phyloP scores from a whole-genome alignment of 37 sponge, comb jelly and placozoan species.

The Cliona cf. orientalis region DNA sequence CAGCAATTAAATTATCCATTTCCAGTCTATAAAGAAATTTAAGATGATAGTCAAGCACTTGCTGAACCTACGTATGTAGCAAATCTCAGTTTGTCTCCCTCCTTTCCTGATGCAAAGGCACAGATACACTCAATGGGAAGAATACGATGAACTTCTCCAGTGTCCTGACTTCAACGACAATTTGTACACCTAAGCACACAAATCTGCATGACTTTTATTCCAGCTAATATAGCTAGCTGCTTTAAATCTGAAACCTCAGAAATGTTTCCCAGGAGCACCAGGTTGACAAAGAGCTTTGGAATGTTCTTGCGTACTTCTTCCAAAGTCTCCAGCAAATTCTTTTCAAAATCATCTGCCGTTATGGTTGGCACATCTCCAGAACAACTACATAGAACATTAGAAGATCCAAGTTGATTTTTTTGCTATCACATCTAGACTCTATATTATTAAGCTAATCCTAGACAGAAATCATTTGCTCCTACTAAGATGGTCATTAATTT shows the following conservation, averaged over 20 bases:
- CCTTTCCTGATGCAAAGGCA: slow-evolving; percentile 64
- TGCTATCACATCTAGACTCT: too few species aligned
- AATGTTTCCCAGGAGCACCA: slow-evolving; percentile 72
- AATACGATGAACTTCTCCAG: slow-evolving; percentile 65
- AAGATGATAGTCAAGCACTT: too few species aligned
- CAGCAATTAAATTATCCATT: slow-evolving; percentile 42
- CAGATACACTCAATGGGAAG: slow-evolving; percentile 83
- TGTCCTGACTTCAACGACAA: slow-evolving; percentile 61
- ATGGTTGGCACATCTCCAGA: slow-evolving; percentile 61
- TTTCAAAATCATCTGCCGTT: slow-evolving; percentile 69
- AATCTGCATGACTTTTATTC: too few species aligned
- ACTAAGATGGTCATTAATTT: too few species aligned
- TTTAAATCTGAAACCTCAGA: slow-evolving; percentile 63
- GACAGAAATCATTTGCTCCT: too few species aligned
- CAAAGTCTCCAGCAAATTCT: slow-evolving; percentile 48
- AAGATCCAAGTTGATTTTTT: too few species aligned
- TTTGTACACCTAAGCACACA: slow-evolving; percentile 74
- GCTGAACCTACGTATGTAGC: not conserved
- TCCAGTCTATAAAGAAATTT: slow-evolving; percentile 33
- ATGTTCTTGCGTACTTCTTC: slow-evolving; percentile 60
- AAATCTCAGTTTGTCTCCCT: slow-evolving; percentile 48
- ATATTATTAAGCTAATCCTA: too few species aligned
- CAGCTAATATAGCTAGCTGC: not conserved
- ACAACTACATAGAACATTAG: too few species aligned
- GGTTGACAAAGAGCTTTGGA: slow-evolving; percentile 81